Percentiles rank a stretch among this genome's conserved stretches.
These are phyloP conservation scores for Motacilla alba DNA, from an alignment of 2,113 vertebrate genomes.

Conservation along the genomic window DNA sequence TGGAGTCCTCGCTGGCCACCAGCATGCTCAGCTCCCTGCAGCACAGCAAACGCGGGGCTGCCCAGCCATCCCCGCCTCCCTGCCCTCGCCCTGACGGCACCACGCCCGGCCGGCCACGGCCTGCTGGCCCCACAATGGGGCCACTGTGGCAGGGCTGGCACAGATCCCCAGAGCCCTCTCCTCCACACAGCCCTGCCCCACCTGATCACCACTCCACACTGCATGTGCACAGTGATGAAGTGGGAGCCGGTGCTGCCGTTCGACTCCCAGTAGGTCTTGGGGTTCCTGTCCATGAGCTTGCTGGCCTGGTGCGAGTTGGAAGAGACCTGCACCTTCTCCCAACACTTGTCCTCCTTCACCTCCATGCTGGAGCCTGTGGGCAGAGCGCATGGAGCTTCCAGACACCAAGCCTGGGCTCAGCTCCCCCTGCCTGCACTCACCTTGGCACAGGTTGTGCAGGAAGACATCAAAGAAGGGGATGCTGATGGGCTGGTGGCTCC, in stretches of 20 bases:
- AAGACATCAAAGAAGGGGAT: conserved; percentile 95
- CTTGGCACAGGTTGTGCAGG: conserved; percentile 88
- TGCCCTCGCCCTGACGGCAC: background rate
- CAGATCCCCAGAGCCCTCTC: background rate
- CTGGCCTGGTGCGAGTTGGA: conserved; percentile 87
- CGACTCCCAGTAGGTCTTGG: conserved; percentile 92
- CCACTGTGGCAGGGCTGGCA: accelerated
- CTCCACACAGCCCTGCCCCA: conserved; percentile 16
- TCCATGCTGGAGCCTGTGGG: conserved; percentile 69
- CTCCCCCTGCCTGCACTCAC: conserved; percentile 65
- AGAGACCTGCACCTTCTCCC: conserved; percentile 95
- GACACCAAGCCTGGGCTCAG: background rate
- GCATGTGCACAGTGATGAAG: conserved; percentile 92
- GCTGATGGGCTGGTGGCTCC: conserved; percentile 87
- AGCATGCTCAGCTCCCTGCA: conserved; percentile 86
- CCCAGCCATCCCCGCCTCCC: background rate
- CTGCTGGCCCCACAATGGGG: accelerated
- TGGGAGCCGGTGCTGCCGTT: conserved; percentile 90
- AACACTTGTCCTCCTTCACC: conserved; percentile 90
- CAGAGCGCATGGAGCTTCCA: background rate
- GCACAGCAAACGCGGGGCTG: background rate
- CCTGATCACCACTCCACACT: conserved; percentile 87
- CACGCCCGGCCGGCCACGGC: too few relatives aligned
- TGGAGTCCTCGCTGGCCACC: conserved; percentile 93
- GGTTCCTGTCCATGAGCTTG: conserved; percentile 88